Evolutionary conservation across 2,797 vertebrate species (phyloP).

Genomic region (Falco berigora): DNA sequence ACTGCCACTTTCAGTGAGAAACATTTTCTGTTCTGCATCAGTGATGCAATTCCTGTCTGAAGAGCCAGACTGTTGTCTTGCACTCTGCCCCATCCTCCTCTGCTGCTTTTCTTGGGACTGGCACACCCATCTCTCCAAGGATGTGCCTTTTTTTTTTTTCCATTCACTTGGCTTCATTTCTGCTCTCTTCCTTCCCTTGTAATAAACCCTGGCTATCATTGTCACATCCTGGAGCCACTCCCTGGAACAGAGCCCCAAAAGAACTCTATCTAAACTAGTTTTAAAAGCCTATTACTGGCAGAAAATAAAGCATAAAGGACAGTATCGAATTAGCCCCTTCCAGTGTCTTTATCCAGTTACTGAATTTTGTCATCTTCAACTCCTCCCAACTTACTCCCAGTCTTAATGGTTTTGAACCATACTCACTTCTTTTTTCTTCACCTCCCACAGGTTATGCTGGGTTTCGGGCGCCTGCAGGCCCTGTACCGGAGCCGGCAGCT

Average conservation of each 20-base stretch:
- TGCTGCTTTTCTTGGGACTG: neutral
- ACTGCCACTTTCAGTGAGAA: neutral
- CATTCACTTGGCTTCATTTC: neutral
- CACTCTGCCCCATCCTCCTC: neutral
- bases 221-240: neutral
- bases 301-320: neutral
- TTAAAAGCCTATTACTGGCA: neutral
- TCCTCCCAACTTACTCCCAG: neutral
- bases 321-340: neutral
- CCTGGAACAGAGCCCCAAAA: neutral
- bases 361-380: neutral
- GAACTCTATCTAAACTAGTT: neutral
- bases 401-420: neutral
- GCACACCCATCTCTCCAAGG: neutral
- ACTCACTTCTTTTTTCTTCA: neutral
- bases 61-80: neutral
- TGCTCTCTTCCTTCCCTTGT: neutral
- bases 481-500: slow-evolving; percentile 79
- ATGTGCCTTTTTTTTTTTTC: neutral
- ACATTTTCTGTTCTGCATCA: neutral
- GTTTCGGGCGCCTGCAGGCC: slow-evolving; percentile 88
- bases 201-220: neutral
- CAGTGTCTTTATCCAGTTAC: neutral
- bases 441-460: slow-evolving; percentile 78
- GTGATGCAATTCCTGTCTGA: neutral